phyloP scores from a whole-genome alignment of 2,113 vertebrate species.

The Rousettus leschenaultii region DNA sequence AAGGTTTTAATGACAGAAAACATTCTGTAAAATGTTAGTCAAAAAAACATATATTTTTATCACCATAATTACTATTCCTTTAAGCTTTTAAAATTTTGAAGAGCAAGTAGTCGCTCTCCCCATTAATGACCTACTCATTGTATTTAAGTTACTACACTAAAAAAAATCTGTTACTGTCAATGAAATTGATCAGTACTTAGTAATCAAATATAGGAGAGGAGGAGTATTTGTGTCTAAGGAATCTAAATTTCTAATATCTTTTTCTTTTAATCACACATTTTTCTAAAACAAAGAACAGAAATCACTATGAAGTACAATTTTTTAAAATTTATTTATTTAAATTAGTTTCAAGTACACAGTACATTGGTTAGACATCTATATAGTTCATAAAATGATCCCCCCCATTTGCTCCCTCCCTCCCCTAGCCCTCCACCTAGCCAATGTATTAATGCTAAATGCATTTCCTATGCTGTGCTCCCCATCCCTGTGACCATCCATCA shows the following conservation, averaged over 20 bases:
- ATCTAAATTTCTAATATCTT: neutral
- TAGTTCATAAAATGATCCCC: too few species aligned
- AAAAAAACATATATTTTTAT: neutral
- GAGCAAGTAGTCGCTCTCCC: neutral
- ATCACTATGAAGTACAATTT: neutral
- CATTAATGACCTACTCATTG: neutral
- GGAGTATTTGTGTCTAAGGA: neutral
- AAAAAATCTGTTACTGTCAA: neutral
- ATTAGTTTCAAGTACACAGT: too few species aligned
- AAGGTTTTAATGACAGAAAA: neutral
- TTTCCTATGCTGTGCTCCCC: too few species aligned
- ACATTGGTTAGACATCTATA: too few species aligned
- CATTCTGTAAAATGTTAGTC: neutral
- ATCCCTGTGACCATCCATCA: too few species aligned
- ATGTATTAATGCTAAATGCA: too few species aligned
- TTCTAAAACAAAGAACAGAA: constrained; percentile 16
- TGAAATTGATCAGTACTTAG: neutral
- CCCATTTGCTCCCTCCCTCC: too few species aligned
- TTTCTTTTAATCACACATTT: neutral
- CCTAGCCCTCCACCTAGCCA: too few species aligned
- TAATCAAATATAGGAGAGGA: neutral
- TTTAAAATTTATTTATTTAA: too few species aligned
- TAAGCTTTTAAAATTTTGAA: neutral
- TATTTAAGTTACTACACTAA: neutral
- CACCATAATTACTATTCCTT: neutral